A percentile compares a stretch with the other conserved stretches of the same genome.
These are phyloP conservation scores for Neotragus pygmaeus DNA, from an alignment of 2,113 vertebrate genomes.

Conservation along the genomic window DNA sequence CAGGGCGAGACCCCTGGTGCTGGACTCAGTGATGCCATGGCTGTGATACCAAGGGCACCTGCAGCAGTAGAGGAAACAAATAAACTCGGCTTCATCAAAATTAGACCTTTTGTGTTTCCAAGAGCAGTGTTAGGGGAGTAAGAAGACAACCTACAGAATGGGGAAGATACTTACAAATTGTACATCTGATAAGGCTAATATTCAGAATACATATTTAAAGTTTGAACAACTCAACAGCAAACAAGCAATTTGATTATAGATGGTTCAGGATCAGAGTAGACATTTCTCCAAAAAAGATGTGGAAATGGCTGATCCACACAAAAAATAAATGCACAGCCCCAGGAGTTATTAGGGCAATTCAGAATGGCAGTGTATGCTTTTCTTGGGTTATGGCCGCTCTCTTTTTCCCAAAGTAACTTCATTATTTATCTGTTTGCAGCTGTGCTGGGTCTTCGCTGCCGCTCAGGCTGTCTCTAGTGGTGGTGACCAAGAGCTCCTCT, in stretches of 20 bases:
- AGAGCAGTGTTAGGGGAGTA: not conserved
- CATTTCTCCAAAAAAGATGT: not conserved
- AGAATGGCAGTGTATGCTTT: too few relatives aligned
- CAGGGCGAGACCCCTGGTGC: not conserved
- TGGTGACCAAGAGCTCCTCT: too few relatives aligned
- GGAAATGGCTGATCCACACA: not conserved
- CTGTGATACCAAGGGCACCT: too few relatives aligned
- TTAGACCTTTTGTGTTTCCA: not conserved
- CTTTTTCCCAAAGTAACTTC: too few relatives aligned
- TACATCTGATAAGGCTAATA: not conserved
- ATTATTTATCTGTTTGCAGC: rapidly evolving
- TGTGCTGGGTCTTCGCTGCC: not conserved
- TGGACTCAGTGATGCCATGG: not conserved
- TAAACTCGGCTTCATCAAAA: not conserved
- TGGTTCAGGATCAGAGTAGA: not conserved
- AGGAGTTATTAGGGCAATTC: not conserved
- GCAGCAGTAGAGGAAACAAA: not conserved
- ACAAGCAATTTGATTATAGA: not conserved
- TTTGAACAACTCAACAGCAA: not conserved
- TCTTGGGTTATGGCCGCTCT: too few relatives aligned
- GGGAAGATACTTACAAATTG: not conserved
- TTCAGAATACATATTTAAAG: not conserved
- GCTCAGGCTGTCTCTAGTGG: not conserved
- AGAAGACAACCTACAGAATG: not conserved
- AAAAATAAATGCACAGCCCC: not conserved